These are phyloP conservation scores for Athetis lepigone DNA, from an alignment of 2,888 invertebrate genomes.

Conservation along the genomic window DNA sequence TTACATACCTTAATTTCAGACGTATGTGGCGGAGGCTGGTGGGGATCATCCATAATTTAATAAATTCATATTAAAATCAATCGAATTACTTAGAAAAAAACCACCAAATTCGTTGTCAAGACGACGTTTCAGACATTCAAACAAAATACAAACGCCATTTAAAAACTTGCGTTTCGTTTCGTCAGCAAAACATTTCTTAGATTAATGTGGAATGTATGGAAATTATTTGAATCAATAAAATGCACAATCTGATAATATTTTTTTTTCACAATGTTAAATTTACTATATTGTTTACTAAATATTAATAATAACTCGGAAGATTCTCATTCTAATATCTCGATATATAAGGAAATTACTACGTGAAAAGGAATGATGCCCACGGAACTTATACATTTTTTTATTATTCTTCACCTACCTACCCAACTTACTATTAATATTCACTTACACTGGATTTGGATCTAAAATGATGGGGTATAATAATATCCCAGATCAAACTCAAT, in stretches of 20 bases:
- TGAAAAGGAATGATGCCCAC: no score
- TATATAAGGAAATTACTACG: no score
- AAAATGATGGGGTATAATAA: no score
- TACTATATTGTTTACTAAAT: neutral
- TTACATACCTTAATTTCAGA: constrained; percentile 81
- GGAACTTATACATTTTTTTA: no score
- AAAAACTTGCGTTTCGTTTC: constrained; percentile 66
- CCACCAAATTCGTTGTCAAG: constrained; percentile 87
- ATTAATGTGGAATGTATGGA: neutral
- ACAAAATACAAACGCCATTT: constrained; percentile 82
- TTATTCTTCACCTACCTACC: no score
- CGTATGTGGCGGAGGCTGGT: constrained; percentile 74
- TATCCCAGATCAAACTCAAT: no score
- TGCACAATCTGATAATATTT: no score
- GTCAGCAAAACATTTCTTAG: neutral
- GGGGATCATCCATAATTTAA: constrained; percentile 88
- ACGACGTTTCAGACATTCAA: constrained; percentile 84
- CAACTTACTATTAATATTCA: no score
- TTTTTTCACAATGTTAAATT: no score
- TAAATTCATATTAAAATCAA: constrained; percentile 85
- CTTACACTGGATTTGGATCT: no score
- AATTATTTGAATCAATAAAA: neutral
- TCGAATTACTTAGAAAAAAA: constrained; percentile 76
- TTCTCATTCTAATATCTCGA: no score
- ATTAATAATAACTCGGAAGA: no score